Evolutionary conservation across 2,797 vertebrate genomes (phyloP).

Genomic region (Phataginus tetradactyla): DNA sequence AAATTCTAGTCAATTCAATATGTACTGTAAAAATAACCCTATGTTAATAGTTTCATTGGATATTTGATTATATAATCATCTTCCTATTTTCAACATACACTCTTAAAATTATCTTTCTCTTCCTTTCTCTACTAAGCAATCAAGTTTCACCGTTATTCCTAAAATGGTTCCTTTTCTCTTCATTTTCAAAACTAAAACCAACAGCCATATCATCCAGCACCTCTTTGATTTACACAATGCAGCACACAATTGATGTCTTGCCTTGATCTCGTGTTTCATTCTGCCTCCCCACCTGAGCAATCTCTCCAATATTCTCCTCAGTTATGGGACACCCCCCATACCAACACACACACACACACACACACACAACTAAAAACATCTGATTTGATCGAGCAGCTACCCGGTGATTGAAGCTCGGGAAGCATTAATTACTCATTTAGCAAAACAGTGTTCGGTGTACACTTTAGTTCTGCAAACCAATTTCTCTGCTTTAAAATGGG

Average conservation of each 20-base stretch:
- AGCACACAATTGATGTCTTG: background rate
- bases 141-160: background rate
- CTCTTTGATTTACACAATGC: slow-evolving; percentile 46
- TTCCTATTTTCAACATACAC: background rate
- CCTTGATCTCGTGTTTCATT: slow-evolving; percentile 78
- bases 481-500: slow-evolving; percentile 33
- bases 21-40: background rate
- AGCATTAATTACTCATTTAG: background rate
- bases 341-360: background rate
- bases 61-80: slow-evolving; percentile 13
- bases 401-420: background rate
- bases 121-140: background rate
- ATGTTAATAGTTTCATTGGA: background rate
- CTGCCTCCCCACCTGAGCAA: slow-evolving; percentile 57
- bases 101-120: background rate
- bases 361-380: background rate
- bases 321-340: slow-evolving; percentile 1
- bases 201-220: background rate
- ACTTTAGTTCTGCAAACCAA: slow-evolving; percentile 39
- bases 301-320: slow-evolving; percentile 15
- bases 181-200: slow-evolving; percentile 39
- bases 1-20: background rate
- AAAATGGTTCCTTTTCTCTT: slow-evolving; percentile 47
- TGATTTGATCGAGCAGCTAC: slow-evolving; percentile 9
- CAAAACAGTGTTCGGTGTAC: slow-evolving; percentile 28